phyloP scores from a whole-genome alignment of 2,113 vertebrate species.

The Eudyptes chrysolophus region DNA sequence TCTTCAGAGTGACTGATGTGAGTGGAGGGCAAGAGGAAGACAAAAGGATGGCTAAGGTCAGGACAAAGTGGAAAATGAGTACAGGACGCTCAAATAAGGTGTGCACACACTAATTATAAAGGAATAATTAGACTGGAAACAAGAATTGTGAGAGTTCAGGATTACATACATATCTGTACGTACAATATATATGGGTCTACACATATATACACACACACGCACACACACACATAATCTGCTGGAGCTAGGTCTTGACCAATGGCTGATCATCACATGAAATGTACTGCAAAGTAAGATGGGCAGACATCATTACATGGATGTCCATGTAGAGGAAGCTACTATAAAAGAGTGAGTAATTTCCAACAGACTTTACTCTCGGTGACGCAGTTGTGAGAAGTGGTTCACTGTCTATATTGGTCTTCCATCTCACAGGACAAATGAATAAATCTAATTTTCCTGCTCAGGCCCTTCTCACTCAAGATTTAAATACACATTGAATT shows the following conservation, averaged over 20 bases:
- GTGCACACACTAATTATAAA: neutral
- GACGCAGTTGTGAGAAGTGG: neutral
- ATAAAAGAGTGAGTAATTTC: neutral
- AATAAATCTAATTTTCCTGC: neutral
- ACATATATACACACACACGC: neutral
- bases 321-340: neutral
- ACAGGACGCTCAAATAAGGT: neutral
- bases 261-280: neutral
- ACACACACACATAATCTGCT: neutral
- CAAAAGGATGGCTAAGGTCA: neutral
- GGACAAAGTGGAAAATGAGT: neutral
- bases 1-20: neutral
- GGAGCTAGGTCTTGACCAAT: neutral
- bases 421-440: neutral
- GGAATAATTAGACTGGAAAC: neutral
- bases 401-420: neutral
- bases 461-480: neutral
- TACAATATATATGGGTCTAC: neutral
- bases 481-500: neutral
- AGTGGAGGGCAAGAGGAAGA: neutral
- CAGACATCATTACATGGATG: neutral
- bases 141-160: neutral
- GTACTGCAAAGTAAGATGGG: neutral
- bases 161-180: neutral
- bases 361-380: neutral